Conservation (phyloP, 2,888 invertebrate genomes). For the Colostygia pectinataria region DNA sequence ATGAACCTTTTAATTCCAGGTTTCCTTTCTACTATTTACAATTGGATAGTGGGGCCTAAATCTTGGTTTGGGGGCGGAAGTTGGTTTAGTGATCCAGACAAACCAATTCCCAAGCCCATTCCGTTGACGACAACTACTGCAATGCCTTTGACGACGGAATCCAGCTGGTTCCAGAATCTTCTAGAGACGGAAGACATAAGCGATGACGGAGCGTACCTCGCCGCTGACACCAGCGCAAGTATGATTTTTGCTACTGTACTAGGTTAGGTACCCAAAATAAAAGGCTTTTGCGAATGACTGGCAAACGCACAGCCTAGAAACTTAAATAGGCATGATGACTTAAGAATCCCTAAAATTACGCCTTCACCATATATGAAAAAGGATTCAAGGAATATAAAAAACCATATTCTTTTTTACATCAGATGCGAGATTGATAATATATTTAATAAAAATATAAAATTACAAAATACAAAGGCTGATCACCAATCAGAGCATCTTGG, state of each 20-base stretch:
- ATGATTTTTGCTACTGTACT: slow-evolving; percentile 28
- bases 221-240: slow-evolving; percentile 38
- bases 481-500: too few relatives aligned
- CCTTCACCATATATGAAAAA: too few relatives aligned
- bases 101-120: slow-evolving; percentile 42
- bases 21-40: slow-evolving; percentile 59
- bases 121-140: slow-evolving; percentile 57
- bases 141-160: slow-evolving; percentile 49
- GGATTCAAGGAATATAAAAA: too few relatives aligned
- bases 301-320: too few relatives aligned
- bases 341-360: too few relatives aligned
- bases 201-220: slow-evolving; percentile 52
- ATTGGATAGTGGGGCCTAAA: slow-evolving; percentile 60
- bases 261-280: too few relatives aligned
- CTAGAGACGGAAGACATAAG: slow-evolving; percentile 66
- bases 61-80: slow-evolving; percentile 73
- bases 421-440: too few relatives aligned
- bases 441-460: too few relatives aligned
- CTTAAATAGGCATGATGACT: too few relatives aligned
- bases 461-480: too few relatives aligned
- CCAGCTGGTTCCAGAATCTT: slow-evolving; percentile 69
- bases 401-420: too few relatives aligned
- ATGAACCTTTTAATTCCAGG: slow-evolving; percentile 56
- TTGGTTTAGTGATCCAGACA: slow-evolving; percentile 67
- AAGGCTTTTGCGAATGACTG: too few relatives aligned